Evolutionary conservation across 1,140 invertebrate species (phyloP).

Genomic region (Leptinotarsa lineolata): DNA sequence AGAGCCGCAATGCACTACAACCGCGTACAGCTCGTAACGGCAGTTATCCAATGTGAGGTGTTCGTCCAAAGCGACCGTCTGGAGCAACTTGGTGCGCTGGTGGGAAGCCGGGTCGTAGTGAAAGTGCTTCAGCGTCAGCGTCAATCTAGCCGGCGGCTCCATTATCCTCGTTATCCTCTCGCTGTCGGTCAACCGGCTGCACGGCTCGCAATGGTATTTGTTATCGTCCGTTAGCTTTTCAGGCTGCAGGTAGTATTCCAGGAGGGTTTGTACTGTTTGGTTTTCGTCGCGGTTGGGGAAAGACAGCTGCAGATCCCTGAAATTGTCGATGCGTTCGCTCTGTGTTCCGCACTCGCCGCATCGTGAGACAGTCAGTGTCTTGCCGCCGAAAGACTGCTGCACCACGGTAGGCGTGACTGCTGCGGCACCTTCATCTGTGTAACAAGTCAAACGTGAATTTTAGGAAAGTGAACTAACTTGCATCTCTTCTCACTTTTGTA

Average conservation of each 20-base stretch:
- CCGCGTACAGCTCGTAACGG: constrained; percentile 75
- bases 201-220: constrained; percentile 79
- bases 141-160: constrained; percentile 73
- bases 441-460: constrained; percentile 1
- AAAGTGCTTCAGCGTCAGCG: constrained; percentile 81
- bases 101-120: constrained; percentile 71
- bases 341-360: constrained; percentile 72
- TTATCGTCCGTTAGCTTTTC: constrained; percentile 79
- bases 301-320: constrained; percentile 79
- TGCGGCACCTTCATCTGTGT: constrained; percentile 24
- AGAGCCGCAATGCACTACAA: constrained; percentile 81
- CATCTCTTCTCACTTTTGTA: too few relatives aligned
- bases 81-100: constrained; percentile 73
- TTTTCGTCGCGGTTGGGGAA: constrained; percentile 67
- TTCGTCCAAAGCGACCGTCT: constrained; percentile 68
- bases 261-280: constrained; percentile 69
- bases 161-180: constrained; percentile 73
- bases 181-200: constrained; percentile 74
- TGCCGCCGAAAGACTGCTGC: constrained; percentile 74
- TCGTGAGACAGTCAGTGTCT: constrained; percentile 70
- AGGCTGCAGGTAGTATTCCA: constrained; percentile 75
- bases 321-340: constrained; percentile 74
- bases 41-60: constrained; percentile 60
- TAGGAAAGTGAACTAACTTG: not conserved
- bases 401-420: constrained; percentile 59